Conservation (phyloP, 2,888 invertebrate species). For the Melanophora roralis region DNA sequence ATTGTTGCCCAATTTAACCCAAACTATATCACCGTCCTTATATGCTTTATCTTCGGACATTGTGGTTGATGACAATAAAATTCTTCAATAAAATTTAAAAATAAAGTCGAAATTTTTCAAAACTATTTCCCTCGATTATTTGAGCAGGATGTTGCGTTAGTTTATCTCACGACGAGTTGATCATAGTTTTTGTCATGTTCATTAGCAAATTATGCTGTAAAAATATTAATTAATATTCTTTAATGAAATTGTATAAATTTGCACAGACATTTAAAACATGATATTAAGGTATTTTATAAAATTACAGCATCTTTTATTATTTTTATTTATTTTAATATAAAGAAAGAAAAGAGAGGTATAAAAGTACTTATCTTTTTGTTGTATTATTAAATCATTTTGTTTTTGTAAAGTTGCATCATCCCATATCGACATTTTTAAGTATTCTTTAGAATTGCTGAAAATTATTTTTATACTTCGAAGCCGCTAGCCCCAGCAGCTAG, state of each 20-base stretch:
- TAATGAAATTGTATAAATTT: no score
- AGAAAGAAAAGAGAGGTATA: background rate
- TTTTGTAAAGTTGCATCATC: background rate
- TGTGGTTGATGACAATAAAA: constrained; percentile 5
- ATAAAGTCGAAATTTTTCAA: constrained; percentile 1
- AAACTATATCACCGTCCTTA: constrained; percentile 87
- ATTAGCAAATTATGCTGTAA: constrained; percentile 21
- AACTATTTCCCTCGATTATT: background rate
- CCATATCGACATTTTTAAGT: background rate
- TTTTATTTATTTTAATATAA: background rate
- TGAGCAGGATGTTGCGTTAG: background rate
- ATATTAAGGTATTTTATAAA: constrained; percentile 13
- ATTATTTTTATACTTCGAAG: no score
- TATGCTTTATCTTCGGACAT: constrained; percentile 69
- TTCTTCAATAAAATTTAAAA: background rate
- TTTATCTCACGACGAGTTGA: constrained; percentile 9
- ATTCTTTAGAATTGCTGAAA: no score
- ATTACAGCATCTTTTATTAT: constrained; percentile 43
- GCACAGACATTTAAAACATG: background rate
- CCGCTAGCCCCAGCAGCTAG: no score
- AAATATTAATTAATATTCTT: constrained; percentile 2
- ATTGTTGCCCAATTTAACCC: constrained; percentile 88
- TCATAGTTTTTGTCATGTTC: constrained; percentile 1
- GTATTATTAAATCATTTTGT: background rate
- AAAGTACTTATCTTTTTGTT: constrained; percentile 27